Evolutionary conservation across 2,113 vertebrate genomes (phyloP).

Genomic region (Cyrtonyx montezumae): DNA sequence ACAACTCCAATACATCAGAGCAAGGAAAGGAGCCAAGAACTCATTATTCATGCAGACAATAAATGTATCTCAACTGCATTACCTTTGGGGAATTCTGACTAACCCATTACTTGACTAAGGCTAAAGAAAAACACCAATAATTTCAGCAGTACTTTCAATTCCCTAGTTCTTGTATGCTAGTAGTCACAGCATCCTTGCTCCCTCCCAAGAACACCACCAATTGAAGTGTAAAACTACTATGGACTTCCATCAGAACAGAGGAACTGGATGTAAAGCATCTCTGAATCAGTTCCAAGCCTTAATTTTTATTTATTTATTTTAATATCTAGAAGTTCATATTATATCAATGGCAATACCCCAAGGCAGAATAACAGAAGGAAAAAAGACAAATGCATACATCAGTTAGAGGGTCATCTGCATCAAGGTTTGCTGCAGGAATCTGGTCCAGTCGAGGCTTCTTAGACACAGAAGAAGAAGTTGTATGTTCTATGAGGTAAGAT

Average conservation of each 20-base stretch:
- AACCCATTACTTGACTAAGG: not conserved
- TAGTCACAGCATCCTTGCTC: not conserved
- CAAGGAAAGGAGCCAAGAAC: not conserved
- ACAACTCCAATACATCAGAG: not conserved
- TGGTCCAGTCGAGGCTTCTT: constrained; percentile 97
- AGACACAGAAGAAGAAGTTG: constrained; percentile 93
- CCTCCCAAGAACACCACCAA: not conserved
- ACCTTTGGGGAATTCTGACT: not conserved
- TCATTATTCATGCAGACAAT: not conserved
- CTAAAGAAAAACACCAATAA: not conserved
- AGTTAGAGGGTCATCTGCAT: constrained; percentile 96
- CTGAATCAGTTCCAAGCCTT: not conserved
- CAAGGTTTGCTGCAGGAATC: constrained; percentile 96
- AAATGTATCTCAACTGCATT: not conserved
- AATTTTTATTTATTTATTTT: not conserved
- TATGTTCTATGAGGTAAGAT: constrained; percentile 85
- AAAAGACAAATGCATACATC: constrained; percentile 82
- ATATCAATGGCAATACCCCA: not conserved
- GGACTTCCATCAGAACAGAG: not conserved
- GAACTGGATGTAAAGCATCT: accelerated
- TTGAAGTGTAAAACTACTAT: not conserved
- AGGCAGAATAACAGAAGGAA: not conserved
- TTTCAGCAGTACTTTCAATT: not conserved
- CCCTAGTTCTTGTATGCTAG: not conserved
- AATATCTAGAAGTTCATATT: not conserved